These are phyloP conservation scores for Menidia menidia DNA, from an alignment of 2,797 vertebrate species.

Conservation along the genomic window DNA sequence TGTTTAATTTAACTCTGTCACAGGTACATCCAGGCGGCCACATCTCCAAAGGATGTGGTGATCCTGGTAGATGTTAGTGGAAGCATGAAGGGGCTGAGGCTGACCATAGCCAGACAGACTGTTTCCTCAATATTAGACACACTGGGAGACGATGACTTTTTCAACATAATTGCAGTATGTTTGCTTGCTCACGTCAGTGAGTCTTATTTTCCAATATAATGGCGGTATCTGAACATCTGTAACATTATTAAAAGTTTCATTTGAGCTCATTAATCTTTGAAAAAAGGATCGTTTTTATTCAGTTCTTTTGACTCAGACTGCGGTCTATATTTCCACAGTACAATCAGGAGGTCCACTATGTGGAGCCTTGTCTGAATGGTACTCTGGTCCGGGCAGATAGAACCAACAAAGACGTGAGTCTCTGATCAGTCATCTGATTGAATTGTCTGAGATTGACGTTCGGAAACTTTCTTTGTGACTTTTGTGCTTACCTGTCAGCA, in stretches of 20 bases:
- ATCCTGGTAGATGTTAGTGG: constrained; percentile 97
- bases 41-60: constrained; percentile 96
- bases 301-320: constrained; percentile 19
- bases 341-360: constrained; percentile 96
- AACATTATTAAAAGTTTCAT: not conserved
- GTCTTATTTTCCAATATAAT: not conserved
- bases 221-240: not conserved
- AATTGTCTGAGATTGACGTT: constrained; percentile 28
- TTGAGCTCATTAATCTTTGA: not conserved
- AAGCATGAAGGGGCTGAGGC: constrained; percentile 96
- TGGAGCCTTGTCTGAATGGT: constrained; percentile 96
- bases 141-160: constrained; percentile 97
- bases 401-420: constrained; percentile 95
- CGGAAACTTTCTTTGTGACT: constrained; percentile 6
- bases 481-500: constrained; percentile 82
- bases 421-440: constrained; percentile 13
- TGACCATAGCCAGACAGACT: constrained; percentile 96
- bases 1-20: constrained; percentile 1
- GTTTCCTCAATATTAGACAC: constrained; percentile 97
- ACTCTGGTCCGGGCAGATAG: constrained; percentile 95
- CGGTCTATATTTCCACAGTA: constrained; percentile 82
- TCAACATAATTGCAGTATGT: constrained; percentile 97
- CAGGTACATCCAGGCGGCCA: constrained; percentile 98
- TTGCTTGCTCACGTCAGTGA: constrained; percentile 29
- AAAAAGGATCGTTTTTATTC: not conserved